Conservation (phyloP, 2,797 vertebrate genomes). For the Fistularia tabacaria region DNA sequence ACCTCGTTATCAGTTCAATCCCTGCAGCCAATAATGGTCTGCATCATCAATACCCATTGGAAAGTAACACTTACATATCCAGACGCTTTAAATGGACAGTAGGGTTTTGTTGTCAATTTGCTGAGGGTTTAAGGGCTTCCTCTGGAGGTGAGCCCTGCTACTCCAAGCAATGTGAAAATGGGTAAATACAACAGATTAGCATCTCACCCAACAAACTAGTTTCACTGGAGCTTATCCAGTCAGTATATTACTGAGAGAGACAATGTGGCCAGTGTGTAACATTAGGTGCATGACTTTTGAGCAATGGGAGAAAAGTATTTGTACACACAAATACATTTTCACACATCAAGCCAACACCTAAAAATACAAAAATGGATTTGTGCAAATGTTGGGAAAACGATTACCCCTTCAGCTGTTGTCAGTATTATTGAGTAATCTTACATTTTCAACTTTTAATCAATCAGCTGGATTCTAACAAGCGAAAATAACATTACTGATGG, state of each 20-base stretch:
- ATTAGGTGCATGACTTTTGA: slow-evolving; percentile 20
- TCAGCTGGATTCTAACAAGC: slow-evolving; percentile 37
- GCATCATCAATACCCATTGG: too few species aligned
- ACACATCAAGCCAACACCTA: slow-evolving; percentile 6
- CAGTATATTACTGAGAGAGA: slow-evolving; percentile 41
- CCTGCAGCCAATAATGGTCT: too few species aligned
- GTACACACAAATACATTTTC: slow-evolving; percentile 21
- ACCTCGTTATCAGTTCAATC: slow-evolving; percentile 16
- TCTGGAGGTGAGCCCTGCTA: slow-evolving; percentile 18
- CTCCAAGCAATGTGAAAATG: slow-evolving; percentile 53
- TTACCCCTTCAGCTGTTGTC: too few species aligned
- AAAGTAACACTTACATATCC: slow-evolving; percentile 12
- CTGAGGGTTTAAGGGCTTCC: slow-evolving; percentile 33
- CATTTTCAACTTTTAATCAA: slow-evolving; percentile 1
- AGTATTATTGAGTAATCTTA: too few species aligned
- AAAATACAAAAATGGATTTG: not conserved
- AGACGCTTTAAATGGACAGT: slow-evolving; percentile 19
- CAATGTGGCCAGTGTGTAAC: slow-evolving; percentile 44
- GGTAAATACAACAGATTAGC: slow-evolving; percentile 49
- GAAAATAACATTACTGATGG: slow-evolving; percentile 39
- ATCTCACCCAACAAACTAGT: slow-evolving; percentile 48
- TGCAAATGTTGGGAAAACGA: too few species aligned
- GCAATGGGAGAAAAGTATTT: slow-evolving; percentile 31
- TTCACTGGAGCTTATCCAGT: slow-evolving; percentile 54
- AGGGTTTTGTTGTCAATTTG: slow-evolving; percentile 32